Conservation (phyloP, 2,888 invertebrate species). For the Eugnorisma glareosa region DNA sequence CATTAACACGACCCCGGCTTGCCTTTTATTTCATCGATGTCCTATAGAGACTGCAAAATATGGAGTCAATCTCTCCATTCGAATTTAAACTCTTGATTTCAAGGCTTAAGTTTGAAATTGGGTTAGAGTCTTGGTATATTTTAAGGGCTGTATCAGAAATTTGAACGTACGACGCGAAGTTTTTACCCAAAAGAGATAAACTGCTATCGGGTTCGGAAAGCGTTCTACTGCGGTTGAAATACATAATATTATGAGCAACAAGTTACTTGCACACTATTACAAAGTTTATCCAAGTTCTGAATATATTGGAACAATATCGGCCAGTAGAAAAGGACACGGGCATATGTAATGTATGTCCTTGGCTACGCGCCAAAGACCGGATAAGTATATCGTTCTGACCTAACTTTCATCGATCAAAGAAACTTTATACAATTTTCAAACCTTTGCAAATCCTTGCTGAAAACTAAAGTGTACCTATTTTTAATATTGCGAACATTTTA, state of each 20-base stretch:
- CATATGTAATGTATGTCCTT: constrained; percentile 1
- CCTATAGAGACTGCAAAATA: constrained; percentile 45
- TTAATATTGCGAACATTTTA: constrained; percentile 18
- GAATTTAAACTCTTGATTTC: constrained; percentile 27
- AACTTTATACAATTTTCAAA: constrained; percentile 3
- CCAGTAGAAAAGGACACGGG: constrained; percentile 1
- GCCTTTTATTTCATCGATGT: constrained; percentile 60
- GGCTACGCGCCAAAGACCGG: constrained; percentile 28
- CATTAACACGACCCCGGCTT: constrained; percentile 52
- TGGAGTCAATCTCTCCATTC: constrained; percentile 7
- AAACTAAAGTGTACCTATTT: constrained; percentile 3
- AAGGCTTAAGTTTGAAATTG: constrained; percentile 17
- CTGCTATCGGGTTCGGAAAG: constrained; percentile 33
- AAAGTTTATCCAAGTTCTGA: constrained; percentile 32
- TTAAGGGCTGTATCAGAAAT: constrained; percentile 33
- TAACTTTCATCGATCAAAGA: constrained; percentile 19
- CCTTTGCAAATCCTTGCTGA: constrained; percentile 4
- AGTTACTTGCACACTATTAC: constrained; percentile 51
- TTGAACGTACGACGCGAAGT: constrained; percentile 45
- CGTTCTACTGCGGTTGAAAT: constrained; percentile 36
- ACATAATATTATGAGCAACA: constrained; percentile 57
- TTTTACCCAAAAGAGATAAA: constrained; percentile 55
- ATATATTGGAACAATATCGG: constrained; percentile 24
- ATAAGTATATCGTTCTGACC: constrained; percentile 7
- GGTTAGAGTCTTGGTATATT: constrained; percentile 1